phyloP scores from a whole-genome alignment of 2,113 vertebrate species.

The Hippocampus comes region DNA sequence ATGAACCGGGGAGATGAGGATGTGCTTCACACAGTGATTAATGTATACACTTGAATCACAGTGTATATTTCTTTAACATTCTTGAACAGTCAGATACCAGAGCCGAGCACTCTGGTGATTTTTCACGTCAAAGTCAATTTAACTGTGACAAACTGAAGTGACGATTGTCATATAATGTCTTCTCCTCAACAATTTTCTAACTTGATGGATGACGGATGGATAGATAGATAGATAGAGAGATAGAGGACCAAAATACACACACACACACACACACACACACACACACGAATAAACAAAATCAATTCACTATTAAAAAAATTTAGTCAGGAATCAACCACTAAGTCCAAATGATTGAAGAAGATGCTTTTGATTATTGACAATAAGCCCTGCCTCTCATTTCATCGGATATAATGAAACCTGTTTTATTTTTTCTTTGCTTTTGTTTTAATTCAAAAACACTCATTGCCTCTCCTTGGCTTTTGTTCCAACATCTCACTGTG shows the following conservation, averaged over 20 bases:
- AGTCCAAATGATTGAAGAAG: too few relatives aligned
- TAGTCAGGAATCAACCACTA: too few relatives aligned
- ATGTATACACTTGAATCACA: constrained; percentile 2
- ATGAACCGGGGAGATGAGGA: constrained; percentile 1
- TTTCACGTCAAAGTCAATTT: background rate
- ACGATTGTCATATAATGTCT: background rate
- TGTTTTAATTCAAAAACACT: too few relatives aligned
- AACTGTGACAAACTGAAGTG: background rate
- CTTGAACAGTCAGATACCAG: background rate
- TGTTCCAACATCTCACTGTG: too few relatives aligned
- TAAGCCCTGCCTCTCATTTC: too few relatives aligned
- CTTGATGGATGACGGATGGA: background rate
- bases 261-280: too few relatives aligned
- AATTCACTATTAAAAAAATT: too few relatives aligned
- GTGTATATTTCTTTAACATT: constrained; percentile 22
- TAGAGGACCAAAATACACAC: background rate
- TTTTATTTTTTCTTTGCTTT: too few relatives aligned
- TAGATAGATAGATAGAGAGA: background rate
- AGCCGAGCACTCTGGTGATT: background rate
- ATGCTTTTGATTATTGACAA: too few relatives aligned
- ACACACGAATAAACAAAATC: too few relatives aligned
- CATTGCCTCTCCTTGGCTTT: too few relatives aligned
- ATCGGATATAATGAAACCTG: too few relatives aligned
- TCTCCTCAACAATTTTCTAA: background rate
- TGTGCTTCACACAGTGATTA: constrained; percentile 15